Evolutionary conservation across 2,113 vertebrate species (phyloP), one percentile per base, ranked within the genome.

Genomic region (Tamias sibiricus): DNA sequence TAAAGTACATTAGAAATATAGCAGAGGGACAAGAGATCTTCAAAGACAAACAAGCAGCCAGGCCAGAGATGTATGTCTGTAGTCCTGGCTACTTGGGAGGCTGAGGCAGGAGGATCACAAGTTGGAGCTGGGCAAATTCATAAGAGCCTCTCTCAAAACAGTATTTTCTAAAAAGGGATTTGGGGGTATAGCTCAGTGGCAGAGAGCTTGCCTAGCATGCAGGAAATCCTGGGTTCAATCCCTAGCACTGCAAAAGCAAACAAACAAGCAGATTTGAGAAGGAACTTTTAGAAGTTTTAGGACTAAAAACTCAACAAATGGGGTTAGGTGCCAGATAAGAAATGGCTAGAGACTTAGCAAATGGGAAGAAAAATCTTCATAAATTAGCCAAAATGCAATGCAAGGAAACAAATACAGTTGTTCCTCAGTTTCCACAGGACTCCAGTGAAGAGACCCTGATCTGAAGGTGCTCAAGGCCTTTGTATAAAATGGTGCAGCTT

Each of bases 31-130:
- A 76, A 87, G 52, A 86, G 40, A 62, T 8, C 94, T 83, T 95
- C 26, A 89, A 91, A 97, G 80, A 72, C 74, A 95, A 97, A 90
- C 35, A 89, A 82, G 37, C 16, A 71, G 12, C 64, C 32, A 32
- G 30, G 64, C 64, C 30, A 35, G 35, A n/a, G 66, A n/a, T 8
- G 17, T 16, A 19, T 6, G 20, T 14, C 16, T 69, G 16, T 69
- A n/a, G 8, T 69, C 4, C 16, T n/a, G 35, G 66, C 14, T 69
- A n/a, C 35, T n/a, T 17, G 6, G 66, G 35, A 69, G 35, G 32
- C 66, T n/a, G 16, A 69, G 66, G 66, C 6, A 19, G 35, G 66
- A n/a, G 66, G 35, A 69, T 69, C 32, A 17, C 14, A n/a, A 19
- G 7, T 9, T n/a, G 6, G 35, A n/a, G 32, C 35, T n/a, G 13